Base-by-base conservation (phyloP, 37 sponge, comb jelly and placozoan genomes). In the Amphimedon queenslandica region DNA sequence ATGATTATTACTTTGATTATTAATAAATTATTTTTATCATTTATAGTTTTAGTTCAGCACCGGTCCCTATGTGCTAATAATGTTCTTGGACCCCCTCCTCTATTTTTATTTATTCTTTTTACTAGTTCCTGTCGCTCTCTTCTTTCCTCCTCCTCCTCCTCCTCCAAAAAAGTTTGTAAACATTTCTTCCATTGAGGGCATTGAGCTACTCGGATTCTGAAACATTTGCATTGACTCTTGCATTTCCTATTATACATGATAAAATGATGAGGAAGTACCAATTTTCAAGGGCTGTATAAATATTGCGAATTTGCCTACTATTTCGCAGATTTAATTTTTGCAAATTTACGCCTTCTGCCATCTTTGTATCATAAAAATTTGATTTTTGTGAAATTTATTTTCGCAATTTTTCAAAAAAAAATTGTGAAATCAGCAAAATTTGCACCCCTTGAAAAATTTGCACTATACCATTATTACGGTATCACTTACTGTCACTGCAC, bases 121-220 rank as follows among this genome's bases (percentile, higher is more conserved):
- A 42, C 32, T 10, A 40, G 72, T 47, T 24, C 4, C 42, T 32
- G 38, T 56, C 11, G 20, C 23, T 58, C 25, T 56, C 40, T 73
- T 33, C 36, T 58, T 25, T 73, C 61, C 40, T 47, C 8, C 28
- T 20, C 64, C 55, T 27, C 2, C 4, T 31, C 93, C 93, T 24
- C 93, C 88, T 40, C 93, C 93, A 77, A 92, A 87, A 42, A 83
- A 37, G 67, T 83, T 83, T 23, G 93, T 92, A 37, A 87, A 72
- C 56, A 67, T 40, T 58, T 92, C 92, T 70, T 87, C 92, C 60
- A 92, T 35, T 31, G 80, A 83, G 34, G 92, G 92, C 74, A 92
- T 75, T 21, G 47, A 41, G 8, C 68, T 69, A 2, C 80, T 76
- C 31, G 57, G 80, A 3, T 69, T 63, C 64, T 84, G 83, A 24